A percentile compares a stretch with the other conserved stretches of the same genome.
These are phyloP conservation scores for Conomelus anceps DNA, from an alignment of 2,888 invertebrate species.

Conservation along the genomic window DNA sequence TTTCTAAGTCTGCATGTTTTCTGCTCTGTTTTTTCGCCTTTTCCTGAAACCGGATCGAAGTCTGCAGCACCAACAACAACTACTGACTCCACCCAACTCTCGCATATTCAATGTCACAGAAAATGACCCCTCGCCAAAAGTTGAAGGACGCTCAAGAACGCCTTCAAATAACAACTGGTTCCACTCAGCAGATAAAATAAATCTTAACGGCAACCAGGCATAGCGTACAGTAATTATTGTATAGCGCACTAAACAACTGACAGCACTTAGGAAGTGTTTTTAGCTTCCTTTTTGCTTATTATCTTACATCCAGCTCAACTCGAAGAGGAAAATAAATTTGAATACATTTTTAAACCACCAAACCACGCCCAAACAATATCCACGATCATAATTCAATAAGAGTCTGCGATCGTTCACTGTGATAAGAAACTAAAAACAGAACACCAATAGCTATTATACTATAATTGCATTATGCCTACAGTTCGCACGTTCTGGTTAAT, in stretches of 20 bases:
- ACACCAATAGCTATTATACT: neutral
- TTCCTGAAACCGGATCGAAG: neutral
- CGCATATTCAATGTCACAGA: neutral
- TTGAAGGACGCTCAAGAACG: neutral
- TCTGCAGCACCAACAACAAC: neutral
- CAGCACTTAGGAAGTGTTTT: neutral
- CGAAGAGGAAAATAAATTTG: neutral
- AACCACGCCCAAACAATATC: neutral
- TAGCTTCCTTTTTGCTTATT: neutral
- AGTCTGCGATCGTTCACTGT: neutral
- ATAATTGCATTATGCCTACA: neutral
- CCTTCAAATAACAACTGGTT: neutral
- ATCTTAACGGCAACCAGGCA: neutral
- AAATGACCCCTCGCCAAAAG: neutral
- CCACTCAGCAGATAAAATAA: neutral
- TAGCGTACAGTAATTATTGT: neutral
- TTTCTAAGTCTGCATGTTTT: neutral
- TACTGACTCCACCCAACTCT: neutral
- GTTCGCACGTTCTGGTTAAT: neutral
- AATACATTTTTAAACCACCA: neutral
- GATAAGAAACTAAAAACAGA: neutral
- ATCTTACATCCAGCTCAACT: neutral
- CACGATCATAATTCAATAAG: neutral
- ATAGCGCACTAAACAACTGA: neutral
- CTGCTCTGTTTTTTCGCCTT: neutral